A percentile compares a stretch with the other conserved stretches of the same genome.
Conservation (phyloP, 2,888 invertebrate genomes). For the Tetragonula carbonaria region DNA sequence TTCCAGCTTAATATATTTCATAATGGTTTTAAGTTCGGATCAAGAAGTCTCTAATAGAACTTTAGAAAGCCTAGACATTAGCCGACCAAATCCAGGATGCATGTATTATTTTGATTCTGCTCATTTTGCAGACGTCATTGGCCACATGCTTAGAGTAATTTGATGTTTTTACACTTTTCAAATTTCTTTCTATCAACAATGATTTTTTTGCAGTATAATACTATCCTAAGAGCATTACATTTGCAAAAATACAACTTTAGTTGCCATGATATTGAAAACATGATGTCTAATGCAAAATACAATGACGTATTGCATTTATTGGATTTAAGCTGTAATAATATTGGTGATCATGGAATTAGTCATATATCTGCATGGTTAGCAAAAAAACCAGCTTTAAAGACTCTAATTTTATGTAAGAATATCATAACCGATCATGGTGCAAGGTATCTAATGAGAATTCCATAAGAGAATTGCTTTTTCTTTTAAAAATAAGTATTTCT, state of each 20-base stretch:
- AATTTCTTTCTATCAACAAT: neutral
- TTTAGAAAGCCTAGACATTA: slow-evolving; percentile 82
- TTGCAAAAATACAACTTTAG: slow-evolving; percentile 87
- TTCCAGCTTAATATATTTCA: slow-evolving; percentile 85
- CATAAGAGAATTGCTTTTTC: neutral
- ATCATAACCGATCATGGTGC: slow-evolving; percentile 86
- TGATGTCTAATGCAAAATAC: slow-evolving; percentile 84
- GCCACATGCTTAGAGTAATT: slow-evolving; percentile 80
- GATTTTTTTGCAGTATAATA: slow-evolving; percentile 78
- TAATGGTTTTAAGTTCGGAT: slow-evolving; percentile 84
- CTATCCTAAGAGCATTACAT: slow-evolving; percentile 85
- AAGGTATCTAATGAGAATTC: slow-evolving; percentile 72
- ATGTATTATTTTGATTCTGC: slow-evolving; percentile 74
- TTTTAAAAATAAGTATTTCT: neutral
- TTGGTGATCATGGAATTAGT: slow-evolving; percentile 87
- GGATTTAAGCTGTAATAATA: slow-evolving; percentile 87
- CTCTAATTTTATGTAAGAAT: slow-evolving; percentile 86
- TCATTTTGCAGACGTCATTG: slow-evolving; percentile 78
- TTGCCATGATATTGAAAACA: slow-evolving; percentile 86
- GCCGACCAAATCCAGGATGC: slow-evolving; percentile 80
- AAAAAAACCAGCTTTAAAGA: slow-evolving; percentile 84
- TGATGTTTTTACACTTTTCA: neutral
- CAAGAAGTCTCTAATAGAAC: slow-evolving; percentile 75
- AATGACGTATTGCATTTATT: slow-evolving; percentile 86
- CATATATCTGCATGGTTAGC: slow-evolving; percentile 85